Conservation (phyloP, 2,113 vertebrate species). For the Thymallus thymallus region DNA sequence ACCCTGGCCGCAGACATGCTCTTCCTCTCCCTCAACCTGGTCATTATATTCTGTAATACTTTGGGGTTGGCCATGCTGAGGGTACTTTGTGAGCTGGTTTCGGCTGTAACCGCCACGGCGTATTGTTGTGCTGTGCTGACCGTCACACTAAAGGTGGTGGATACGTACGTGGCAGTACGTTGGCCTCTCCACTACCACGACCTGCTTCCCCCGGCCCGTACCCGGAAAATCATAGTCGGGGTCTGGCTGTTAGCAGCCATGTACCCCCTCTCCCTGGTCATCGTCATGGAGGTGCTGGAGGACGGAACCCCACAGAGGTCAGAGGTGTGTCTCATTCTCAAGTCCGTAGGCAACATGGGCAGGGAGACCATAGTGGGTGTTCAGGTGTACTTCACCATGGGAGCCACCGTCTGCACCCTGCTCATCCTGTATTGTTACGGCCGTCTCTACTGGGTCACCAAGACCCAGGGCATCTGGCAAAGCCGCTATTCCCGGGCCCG, state of each 20-base stretch:
- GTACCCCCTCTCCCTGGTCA: constrained; percentile 67
- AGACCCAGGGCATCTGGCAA: constrained; percentile 73
- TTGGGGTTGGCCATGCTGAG: constrained; percentile 34
- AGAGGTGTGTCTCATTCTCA: constrained; percentile 66
- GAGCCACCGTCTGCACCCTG: constrained; percentile 57
- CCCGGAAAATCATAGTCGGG: constrained; percentile 53
- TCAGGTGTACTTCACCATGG: constrained; percentile 62
- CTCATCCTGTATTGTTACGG: constrained; percentile 78
- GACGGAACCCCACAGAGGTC: neutral
- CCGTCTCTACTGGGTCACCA: constrained; percentile 75
- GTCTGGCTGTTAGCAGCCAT: constrained; percentile 69
- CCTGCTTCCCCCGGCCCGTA: constrained; percentile 59
- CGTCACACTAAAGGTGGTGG: constrained; percentile 74
- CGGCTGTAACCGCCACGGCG: constrained; percentile 54
- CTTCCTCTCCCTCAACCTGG: constrained; percentile 71
- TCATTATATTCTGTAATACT: constrained; percentile 54
- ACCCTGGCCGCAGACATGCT: constrained; percentile 71
- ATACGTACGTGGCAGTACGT: constrained; percentile 76
- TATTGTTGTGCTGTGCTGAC: constrained; percentile 74
- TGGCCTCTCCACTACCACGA: constrained; percentile 74
- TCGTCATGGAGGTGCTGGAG: constrained; percentile 51
- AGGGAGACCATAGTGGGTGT: constrained; percentile 32
- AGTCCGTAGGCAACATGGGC: constrained; percentile 50
- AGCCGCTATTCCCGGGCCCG: constrained; percentile 76
- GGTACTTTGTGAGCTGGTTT: constrained; percentile 65